Evolutionary conservation across 2,797 vertebrate species (phyloP).

Genomic region (Anabas testudineus): DNA sequence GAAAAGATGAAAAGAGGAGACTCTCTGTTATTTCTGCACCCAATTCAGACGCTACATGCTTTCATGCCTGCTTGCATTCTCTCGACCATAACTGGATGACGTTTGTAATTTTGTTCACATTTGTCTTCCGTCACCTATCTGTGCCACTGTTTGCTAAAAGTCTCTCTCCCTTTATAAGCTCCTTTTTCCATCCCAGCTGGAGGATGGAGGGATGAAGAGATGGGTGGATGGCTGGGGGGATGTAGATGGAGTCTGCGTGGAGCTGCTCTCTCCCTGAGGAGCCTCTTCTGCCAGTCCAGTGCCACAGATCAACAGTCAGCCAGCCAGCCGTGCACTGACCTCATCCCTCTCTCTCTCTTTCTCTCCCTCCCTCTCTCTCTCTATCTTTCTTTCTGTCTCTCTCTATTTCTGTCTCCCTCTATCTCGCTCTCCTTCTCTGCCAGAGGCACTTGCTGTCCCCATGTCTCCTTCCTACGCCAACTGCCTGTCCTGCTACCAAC

Average conservation of each 20-base stretch:
- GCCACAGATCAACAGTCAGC: constrained; percentile 84
- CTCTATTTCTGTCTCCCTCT: constrained; percentile 67
- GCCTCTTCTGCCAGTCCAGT: constrained; percentile 78
- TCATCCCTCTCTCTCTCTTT: constrained; percentile 57
- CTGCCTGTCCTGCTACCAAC: constrained; percentile 76
- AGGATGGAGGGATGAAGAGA: constrained; percentile 57
- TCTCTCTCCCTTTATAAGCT: constrained; percentile 38
- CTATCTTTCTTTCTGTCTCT: constrained; percentile 34
- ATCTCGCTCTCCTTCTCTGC: constrained; percentile 65
- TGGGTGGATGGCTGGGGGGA: constrained; percentile 47
- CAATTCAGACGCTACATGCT: background rate
- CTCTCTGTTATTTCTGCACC: background rate
- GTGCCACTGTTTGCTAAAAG: constrained; percentile 43
- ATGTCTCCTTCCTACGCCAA: constrained; percentile 79
- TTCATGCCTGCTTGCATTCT: background rate
- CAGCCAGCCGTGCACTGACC: constrained; percentile 81
- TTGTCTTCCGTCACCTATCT: constrained; percentile 43
- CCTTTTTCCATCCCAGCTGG: constrained; percentile 58
- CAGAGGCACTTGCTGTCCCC: constrained; percentile 79
- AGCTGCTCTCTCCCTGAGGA: constrained; percentile 73
- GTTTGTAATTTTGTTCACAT: constrained; percentile 11
- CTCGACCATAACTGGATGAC: background rate
- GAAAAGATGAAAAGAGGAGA: constrained; percentile 3
- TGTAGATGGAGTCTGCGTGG: constrained; percentile 60
- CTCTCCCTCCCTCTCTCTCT: constrained; percentile 38